Percentiles rank a stretch among this genome's conserved stretches.
Conservation (phyloP, 2,888 invertebrate genomes). For the Ophion ellenae region DNA sequence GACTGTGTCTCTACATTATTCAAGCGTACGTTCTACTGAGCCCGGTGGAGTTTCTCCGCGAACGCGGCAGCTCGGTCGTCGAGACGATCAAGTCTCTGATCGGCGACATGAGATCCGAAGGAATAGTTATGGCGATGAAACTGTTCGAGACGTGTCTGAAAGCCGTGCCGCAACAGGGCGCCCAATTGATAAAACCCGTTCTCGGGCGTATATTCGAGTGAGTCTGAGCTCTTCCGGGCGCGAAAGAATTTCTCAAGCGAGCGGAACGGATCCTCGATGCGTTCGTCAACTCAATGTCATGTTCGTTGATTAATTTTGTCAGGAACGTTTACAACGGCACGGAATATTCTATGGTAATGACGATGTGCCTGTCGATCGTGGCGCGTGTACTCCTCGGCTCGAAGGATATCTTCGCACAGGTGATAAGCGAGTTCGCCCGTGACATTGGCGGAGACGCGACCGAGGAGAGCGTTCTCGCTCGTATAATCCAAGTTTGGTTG, state of each 20-base stretch:
- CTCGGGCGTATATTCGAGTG: constrained; percentile 87
- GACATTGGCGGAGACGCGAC: constrained; percentile 82
- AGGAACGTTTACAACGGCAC: constrained; percentile 89
- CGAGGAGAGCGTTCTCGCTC: constrained; percentile 88
- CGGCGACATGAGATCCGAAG: constrained; percentile 91
- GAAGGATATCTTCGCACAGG: constrained; percentile 79
- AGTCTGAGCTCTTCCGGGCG: constrained; percentile 69
- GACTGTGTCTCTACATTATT: constrained; percentile 91
- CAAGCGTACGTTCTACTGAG: constrained; percentile 92
- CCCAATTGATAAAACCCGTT: constrained; percentile 88
- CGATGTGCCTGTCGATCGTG: constrained; percentile 91
- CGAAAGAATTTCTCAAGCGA: background rate
- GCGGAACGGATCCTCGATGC: too few relatives aligned
- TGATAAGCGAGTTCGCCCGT: constrained; percentile 75
- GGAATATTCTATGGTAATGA: constrained; percentile 90
- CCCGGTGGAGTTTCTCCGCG: constrained; percentile 90
- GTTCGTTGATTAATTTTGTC: constrained; percentile 70
- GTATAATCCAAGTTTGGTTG: constrained; percentile 91
- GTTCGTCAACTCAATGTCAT: background rate
- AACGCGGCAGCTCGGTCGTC: constrained; percentile 89
- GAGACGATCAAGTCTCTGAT: constrained; percentile 89
- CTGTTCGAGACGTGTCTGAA: constrained; percentile 91
- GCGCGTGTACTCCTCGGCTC: constrained; percentile 91
- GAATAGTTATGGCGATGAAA: constrained; percentile 89
- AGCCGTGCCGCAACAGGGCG: constrained; percentile 90